Evolutionary conservation across 2,888 invertebrate species (phyloP), one percentile per base, ranked within the genome.

Genomic region (Escarpia spicata): DNA sequence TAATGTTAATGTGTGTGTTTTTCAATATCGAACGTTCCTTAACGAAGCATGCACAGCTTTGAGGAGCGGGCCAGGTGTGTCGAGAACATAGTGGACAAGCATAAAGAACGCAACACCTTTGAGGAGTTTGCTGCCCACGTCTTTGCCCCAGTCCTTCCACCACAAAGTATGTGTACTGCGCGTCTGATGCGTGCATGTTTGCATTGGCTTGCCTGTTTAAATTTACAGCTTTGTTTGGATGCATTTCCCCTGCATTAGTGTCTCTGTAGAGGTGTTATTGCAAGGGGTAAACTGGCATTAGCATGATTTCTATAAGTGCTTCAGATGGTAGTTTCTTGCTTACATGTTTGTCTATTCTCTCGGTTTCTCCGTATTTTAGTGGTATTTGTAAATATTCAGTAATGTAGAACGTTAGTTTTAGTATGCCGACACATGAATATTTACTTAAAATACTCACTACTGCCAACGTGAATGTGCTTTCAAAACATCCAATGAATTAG

Each of bases 21-120:
- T 75, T 75, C 75, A 26, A 75, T 75, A 75, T 75, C 26, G 2
- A 75, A 15, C 75, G 6, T 75, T 75, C 92, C 90, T 92, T 90
- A 44, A 92, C 92, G 26, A 19, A 31, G 43, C 75, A 26, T 44
- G 19, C n/a, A 19, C 91, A 94, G 94, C 92, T 94, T 93, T 92
- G 98, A 98, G 96, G 99, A 99, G 97, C 97, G 99, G 94, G 98
- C 98, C 94, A 97, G 98, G 94, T 98, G 98, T 52, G 97, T 99
- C 94, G 98, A 98, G 95, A 98, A 98, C 92, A 98, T 99, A 52
- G 98, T 98, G 93, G 97, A 97, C 93, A 98, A 98, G 95, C 98
- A 99, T 97, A 98, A 98, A 96, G 98, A 98, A 96, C 97, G 98
- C 93, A 98, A 98, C 94, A 98, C 98, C 92, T 99, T 98, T 97